Percentiles rank a stretch among this genome's conserved stretches.
These are phyloP conservation scores for Lampris megalopsis DNA, from an alignment of 2,113 vertebrate species.

Conservation along the genomic window DNA sequence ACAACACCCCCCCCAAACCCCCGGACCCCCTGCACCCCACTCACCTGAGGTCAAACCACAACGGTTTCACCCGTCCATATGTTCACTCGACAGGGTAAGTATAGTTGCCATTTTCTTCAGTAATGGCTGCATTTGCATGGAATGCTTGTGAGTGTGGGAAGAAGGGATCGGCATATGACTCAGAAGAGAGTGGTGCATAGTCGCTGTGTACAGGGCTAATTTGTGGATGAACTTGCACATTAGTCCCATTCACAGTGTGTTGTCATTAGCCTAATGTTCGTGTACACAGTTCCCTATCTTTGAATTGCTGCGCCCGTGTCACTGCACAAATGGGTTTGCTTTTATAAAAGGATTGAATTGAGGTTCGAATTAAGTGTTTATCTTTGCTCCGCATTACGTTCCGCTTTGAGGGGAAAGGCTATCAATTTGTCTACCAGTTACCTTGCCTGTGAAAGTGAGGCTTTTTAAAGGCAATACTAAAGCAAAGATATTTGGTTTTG, in stretches of 20 bases:
- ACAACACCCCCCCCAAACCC: too few species aligned
- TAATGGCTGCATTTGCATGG: neutral
- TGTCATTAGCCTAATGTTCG: slow-evolving; percentile 12
- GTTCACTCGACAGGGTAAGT: slow-evolving; percentile 46
- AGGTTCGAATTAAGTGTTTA: slow-evolving; percentile 23
- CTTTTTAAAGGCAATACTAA: slow-evolving; percentile 11
- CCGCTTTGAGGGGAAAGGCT: slow-evolving; percentile 22
- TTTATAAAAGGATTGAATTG: slow-evolving; percentile 10
- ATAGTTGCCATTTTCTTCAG: slow-evolving; percentile 24
- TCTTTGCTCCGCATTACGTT: slow-evolving; percentile 32
- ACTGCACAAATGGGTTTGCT: slow-evolving; percentile 24
- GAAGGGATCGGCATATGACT: neutral
- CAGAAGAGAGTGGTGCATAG: neutral
- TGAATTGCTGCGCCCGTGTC: slow-evolving; percentile 12
- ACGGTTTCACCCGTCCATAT: slow-evolving; percentile 57
- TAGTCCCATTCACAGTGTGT: slow-evolving; percentile 6
- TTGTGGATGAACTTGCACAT: slow-evolving; percentile 22
- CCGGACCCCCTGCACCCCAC: slow-evolving; percentile 20
- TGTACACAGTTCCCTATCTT: slow-evolving; percentile 16
- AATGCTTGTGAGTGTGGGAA: neutral
- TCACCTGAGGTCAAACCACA: slow-evolving; percentile 69
- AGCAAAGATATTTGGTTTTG: slow-evolving; percentile 42
- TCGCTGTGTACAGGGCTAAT: slow-evolving; percentile 12
- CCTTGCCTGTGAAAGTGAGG: slow-evolving; percentile 32
- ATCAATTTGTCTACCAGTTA: slow-evolving; percentile 28